phyloP scores from a whole-genome alignment of 35 echinoderm and acorn worm species.

The Lytechinus variegatus region DNA sequence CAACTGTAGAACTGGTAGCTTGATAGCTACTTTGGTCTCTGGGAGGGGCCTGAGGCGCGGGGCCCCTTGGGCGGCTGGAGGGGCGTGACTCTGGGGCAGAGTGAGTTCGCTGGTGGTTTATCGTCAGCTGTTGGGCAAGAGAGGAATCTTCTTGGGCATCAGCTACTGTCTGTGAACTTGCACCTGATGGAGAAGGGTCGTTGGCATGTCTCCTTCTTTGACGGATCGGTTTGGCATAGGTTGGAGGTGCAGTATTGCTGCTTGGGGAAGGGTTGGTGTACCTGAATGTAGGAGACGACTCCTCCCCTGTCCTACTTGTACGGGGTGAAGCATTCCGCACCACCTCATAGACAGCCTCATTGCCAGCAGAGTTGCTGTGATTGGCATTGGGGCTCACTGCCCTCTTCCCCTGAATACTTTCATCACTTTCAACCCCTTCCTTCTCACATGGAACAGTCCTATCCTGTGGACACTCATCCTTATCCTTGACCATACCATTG shows the following conservation, averaged over 20 bases:
- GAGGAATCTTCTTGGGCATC: neutral
- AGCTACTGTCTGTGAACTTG: neutral
- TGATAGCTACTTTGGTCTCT: neutral
- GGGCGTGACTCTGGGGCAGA: conserved; percentile 54
- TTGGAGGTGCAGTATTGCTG: neutral
- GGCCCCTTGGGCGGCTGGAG: neutral
- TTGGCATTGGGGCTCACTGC: neutral
- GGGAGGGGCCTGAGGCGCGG: conserved; percentile 23
- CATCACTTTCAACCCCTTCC: neutral
- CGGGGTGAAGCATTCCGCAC: neutral
- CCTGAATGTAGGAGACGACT: conserved; percentile 6
- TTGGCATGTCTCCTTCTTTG: conserved; percentile 10
- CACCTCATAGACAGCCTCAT: conserved; percentile 28
- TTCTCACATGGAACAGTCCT: conserved; percentile 30
- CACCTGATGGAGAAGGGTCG: neutral
- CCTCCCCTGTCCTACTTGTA: neutral
- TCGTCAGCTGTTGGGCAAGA: neutral
- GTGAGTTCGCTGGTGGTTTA: conserved; percentile 38
- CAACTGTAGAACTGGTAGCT: neutral
- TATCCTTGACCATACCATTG: neutral
- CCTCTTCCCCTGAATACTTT: neutral
- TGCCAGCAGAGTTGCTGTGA: conserved; percentile 16
- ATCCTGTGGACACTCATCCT: neutral
- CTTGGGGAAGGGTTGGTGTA: neutral
- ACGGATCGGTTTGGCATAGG: neutral